Percentiles rank a stretch among this genome's conserved stretches.
These are phyloP conservation scores for Pseudomyrmex sp. DNA, from an alignment of 1,140 invertebrate species.

Conservation along the genomic window DNA sequence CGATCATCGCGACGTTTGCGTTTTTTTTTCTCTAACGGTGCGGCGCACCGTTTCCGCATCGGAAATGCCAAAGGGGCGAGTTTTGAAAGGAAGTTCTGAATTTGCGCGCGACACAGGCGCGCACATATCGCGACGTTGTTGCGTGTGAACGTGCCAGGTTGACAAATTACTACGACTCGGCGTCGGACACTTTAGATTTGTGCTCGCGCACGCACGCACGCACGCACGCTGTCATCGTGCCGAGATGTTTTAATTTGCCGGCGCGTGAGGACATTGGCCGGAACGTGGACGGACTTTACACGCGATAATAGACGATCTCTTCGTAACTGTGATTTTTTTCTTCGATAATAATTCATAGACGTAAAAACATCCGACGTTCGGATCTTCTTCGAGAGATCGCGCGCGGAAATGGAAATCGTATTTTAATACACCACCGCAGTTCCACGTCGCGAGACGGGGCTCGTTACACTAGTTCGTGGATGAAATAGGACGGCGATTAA, in stretches of 20 bases:
- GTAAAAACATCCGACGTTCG: neutral
- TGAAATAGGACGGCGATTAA: constrained; percentile 1
- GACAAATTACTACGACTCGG: constrained; percentile 33
- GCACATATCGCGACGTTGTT: neutral
- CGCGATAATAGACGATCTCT: neutral
- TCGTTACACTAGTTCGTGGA: neutral
- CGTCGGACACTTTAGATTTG: constrained; percentile 15
- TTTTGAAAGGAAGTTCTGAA: neutral
- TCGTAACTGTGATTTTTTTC: neutral
- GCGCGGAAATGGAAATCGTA: neutral
- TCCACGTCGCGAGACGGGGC: too few relatives aligned
- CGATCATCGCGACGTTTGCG: neutral
- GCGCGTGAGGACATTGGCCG: neutral
- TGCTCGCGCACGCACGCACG: neutral
- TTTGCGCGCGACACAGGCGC: neutral
- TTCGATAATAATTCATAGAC: neutral
- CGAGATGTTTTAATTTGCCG: constrained; percentile 32
- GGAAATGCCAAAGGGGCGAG: neutral
- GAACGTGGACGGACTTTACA: neutral
- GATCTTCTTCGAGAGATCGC: neutral
- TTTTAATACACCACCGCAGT: too few relatives aligned
- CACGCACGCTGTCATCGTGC: neutral
- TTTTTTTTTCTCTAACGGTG: neutral
- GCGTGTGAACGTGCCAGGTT: neutral
- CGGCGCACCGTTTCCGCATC: neutral